These are phyloP conservation scores for Montifringilla adamsi DNA, from an alignment of 2,113 vertebrate genomes.

Conservation along the genomic window DNA sequence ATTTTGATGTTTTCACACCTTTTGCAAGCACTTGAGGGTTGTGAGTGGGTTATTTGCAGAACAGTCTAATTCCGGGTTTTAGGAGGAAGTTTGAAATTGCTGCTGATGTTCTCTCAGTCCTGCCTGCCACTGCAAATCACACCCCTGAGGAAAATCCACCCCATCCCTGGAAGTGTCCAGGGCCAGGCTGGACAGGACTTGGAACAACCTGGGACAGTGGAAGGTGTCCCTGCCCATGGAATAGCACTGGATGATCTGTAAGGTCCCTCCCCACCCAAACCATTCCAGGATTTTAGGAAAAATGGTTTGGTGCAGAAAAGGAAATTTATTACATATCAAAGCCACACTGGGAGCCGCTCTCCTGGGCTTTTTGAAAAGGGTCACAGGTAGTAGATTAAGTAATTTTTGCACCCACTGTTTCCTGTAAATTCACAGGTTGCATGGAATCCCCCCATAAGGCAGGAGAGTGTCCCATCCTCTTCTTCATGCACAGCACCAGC, in stretches of 20 bases:
- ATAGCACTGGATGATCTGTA: fast-evolving
- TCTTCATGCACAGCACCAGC: background rate
- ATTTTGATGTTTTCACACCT: background rate
- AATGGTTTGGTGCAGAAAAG: background rate
- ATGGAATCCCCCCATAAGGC: fast-evolving
- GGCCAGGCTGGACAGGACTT: background rate
- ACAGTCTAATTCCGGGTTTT: background rate
- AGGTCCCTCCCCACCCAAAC: background rate
- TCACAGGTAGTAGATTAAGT: background rate
- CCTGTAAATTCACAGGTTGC: background rate
- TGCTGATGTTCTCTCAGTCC: background rate
- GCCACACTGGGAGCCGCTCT: background rate
- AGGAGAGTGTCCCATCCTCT: background rate
- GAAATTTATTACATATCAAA: background rate
- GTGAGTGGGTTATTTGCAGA: background rate
- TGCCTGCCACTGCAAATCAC: background rate
- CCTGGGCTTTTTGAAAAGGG: background rate
- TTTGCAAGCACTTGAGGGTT: background rate
- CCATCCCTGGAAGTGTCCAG: background rate
- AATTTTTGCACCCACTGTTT: background rate
- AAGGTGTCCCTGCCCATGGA: background rate
- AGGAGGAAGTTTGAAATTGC: background rate
- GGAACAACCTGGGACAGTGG: fast-evolving
- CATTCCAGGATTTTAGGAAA: background rate
- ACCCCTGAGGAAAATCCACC: background rate